Evolutionary conservation across 2,113 vertebrate species (phyloP).

Genomic region (Grantiella picta): DNA sequence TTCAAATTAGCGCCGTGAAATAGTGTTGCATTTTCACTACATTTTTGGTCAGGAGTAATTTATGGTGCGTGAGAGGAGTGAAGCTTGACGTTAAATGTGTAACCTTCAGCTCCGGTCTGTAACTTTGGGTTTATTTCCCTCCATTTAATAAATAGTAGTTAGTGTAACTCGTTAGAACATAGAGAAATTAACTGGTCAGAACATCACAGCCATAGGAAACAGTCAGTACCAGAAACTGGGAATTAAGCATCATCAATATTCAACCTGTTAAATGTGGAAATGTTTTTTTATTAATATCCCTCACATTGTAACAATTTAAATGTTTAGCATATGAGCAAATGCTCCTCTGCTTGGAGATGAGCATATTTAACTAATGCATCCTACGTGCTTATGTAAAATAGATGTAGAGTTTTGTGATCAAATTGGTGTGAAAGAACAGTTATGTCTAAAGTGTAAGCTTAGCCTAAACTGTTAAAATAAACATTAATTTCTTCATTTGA

Average conservation of each 20-base stretch:
- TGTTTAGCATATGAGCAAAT: not conserved
- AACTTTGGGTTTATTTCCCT: not conserved
- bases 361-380: not conserved
- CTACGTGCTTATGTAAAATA: not conserved
- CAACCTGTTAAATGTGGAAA: not conserved
- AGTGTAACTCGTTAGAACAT: accelerated
- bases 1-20: not conserved
- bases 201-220: not conserved
- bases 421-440: not conserved
- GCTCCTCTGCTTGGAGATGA: not conserved
- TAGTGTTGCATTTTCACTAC: not conserved
- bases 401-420: not conserved
- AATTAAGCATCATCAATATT: not conserved
- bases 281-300: not conserved
- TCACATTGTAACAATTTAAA: not conserved
- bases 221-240: not conserved
- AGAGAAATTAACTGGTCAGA: not conserved
- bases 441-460: not conserved
- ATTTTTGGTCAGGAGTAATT: not conserved
- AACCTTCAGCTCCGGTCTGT: not conserved
- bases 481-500: not conserved
- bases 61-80: not conserved
- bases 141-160: not conserved
- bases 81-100: not conserved
- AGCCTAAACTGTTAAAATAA: conserved; percentile 14